These are phyloP conservation scores for Pristis pectinata DNA, from an alignment of 2,797 vertebrate genomes.

Conservation along the genomic window DNA sequence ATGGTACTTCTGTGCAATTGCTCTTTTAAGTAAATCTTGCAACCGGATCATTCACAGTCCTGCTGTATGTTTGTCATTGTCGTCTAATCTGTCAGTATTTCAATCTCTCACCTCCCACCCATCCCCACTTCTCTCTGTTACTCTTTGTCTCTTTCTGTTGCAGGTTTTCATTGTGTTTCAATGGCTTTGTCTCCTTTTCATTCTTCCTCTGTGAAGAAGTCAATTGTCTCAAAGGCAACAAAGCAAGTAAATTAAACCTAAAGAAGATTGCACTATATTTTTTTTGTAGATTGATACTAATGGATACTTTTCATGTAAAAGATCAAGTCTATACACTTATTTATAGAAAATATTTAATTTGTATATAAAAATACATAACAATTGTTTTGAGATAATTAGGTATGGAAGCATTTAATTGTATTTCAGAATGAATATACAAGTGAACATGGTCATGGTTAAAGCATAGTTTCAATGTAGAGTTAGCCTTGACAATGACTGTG, in stretches of 20 bases:
- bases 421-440: background rate
- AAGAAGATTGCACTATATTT: background rate
- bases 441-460: background rate
- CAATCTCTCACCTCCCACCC: background rate
- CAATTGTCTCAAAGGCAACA: background rate
- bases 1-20: no score
- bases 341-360: background rate
- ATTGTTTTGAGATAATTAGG: background rate
- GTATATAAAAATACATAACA: background rate
- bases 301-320: no score
- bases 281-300: background rate
- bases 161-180: background rate
- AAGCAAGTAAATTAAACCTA: background rate
- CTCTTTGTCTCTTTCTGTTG: background rate
- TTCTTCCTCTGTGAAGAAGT: background rate
- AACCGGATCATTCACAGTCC: background rate
- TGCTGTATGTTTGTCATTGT: background rate
- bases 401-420: background rate
- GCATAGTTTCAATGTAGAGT: background rate
- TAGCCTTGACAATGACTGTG: background rate
- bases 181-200: background rate
- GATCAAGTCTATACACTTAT: background rate
- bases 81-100: background rate
- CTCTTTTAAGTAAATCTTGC: background rate
- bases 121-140: background rate